phyloP scores from a whole-genome alignment of 2,113 vertebrate genomes.

The Phyllostomus hastatus region DNA sequence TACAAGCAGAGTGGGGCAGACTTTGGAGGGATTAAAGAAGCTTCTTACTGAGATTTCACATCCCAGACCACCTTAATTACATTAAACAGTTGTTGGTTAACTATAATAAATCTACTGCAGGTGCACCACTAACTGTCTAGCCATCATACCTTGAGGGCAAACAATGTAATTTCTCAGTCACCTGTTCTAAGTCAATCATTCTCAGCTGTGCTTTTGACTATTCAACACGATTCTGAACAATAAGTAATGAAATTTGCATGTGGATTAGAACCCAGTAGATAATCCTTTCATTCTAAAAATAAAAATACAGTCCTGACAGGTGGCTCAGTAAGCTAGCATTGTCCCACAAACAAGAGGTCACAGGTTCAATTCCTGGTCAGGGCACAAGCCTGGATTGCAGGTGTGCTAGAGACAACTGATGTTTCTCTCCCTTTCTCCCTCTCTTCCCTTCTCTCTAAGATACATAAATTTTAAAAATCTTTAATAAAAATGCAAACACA shows the following conservation, averaged over 20 bases:
- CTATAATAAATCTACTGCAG: background rate
- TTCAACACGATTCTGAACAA: constrained; percentile 8
- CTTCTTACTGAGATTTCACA: background rate
- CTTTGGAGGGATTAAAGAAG: background rate
- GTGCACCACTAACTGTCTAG: background rate
- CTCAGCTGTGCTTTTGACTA: background rate
- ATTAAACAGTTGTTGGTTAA: background rate
- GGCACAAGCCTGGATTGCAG: no score
- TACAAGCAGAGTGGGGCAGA: background rate
- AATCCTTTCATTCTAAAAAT: background rate
- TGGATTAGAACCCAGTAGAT: background rate
- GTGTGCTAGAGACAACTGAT: no score
- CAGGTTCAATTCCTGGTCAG: no score
- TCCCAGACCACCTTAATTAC: constrained; percentile 22
- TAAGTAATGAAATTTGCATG: background rate
- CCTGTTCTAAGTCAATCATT: background rate
- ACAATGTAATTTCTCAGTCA: background rate
- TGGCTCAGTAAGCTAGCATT: no score
- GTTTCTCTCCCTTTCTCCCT: no score
- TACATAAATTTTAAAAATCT: no score
- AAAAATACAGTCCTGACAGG: background rate
- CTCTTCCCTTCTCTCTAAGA: no score
- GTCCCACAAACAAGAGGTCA: no score
- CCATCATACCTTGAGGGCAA: constrained; percentile 4
- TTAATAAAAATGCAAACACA: background rate